These are phyloP conservation scores for Mormyrus iriodes DNA, from an alignment of 2,113 vertebrate species.

Conservation along the genomic window DNA sequence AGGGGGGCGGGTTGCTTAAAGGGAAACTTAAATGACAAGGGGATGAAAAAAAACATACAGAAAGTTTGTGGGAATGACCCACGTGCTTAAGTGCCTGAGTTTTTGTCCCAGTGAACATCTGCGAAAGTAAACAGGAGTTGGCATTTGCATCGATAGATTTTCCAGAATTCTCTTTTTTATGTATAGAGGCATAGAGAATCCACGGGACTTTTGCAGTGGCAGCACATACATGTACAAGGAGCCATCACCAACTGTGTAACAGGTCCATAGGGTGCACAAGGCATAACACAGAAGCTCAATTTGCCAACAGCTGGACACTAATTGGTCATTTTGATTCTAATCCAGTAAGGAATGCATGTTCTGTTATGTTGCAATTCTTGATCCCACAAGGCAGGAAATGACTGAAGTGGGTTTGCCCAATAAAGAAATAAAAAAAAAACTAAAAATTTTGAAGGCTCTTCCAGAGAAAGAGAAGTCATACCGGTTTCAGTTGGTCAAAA, in stretches of 20 bases:
- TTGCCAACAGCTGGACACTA: background rate
- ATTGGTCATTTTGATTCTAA: background rate
- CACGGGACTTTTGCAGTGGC: background rate
- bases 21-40: constrained; percentile 30
- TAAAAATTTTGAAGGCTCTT: background rate
- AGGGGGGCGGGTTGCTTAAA: constrained; percentile 41
- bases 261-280: background rate
- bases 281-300: background rate
- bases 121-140: background rate
- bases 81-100: background rate
- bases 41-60: constrained; percentile 11
- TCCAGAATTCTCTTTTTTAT: background rate
- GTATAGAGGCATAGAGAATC: background rate
- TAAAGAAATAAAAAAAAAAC: background rate
- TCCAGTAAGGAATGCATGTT: background rate
- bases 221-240: background rate
- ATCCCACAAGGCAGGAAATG: background rate
- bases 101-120: constrained; percentile 10
- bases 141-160: background rate
- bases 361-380: background rate
- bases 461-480: background rate
- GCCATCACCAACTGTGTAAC: background rate
- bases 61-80: constrained; percentile 16
- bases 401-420: background rate
- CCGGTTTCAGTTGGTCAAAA: background rate